Percentiles rank a stretch among this genome's conserved stretches.
Conservation (phyloP, 2,888 invertebrate species). For the Hymenopus coronatus region DNA sequence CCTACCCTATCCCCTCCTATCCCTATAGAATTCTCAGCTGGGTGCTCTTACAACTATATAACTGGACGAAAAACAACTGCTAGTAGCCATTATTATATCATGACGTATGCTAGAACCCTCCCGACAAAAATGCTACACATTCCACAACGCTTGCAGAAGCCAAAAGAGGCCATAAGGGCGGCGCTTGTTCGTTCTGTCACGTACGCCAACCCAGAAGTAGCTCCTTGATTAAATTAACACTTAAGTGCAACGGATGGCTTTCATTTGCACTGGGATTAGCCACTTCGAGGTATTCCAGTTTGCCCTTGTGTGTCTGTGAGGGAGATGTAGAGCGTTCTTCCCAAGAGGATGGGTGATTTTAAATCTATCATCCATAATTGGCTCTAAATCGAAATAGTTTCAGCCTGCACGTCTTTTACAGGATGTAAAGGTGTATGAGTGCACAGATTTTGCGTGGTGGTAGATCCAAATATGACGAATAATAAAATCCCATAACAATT, state of each 20-base stretch:
- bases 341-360: background rate
- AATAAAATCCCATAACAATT: too few relatives aligned
- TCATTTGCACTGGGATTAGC: slow-evolving; percentile 27
- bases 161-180: background rate
- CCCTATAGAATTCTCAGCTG: background rate
- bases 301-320: background rate
- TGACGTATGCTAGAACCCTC: background rate
- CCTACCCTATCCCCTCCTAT: too few relatives aligned
- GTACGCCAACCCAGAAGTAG: background rate
- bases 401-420: too few relatives aligned
- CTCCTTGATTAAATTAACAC: slow-evolving; percentile 26
- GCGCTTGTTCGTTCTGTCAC: background rate
- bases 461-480: too few relatives aligned
- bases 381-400: too few relatives aligned
- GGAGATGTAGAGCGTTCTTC: background rate
- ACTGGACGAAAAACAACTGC: background rate
- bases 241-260: slow-evolving; percentile 20
- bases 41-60: background rate
- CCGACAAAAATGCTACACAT: background rate
- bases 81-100: background rate
- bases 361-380: background rate
- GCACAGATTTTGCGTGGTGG: too few relatives aligned
- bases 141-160: background rate
- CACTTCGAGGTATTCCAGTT: background rate
- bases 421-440: too few relatives aligned